A percentile compares a stretch with the other conserved stretches of the same genome.
Conservation (phyloP, 2,888 invertebrate genomes). For the Drosophila hawaiiensis region DNA sequence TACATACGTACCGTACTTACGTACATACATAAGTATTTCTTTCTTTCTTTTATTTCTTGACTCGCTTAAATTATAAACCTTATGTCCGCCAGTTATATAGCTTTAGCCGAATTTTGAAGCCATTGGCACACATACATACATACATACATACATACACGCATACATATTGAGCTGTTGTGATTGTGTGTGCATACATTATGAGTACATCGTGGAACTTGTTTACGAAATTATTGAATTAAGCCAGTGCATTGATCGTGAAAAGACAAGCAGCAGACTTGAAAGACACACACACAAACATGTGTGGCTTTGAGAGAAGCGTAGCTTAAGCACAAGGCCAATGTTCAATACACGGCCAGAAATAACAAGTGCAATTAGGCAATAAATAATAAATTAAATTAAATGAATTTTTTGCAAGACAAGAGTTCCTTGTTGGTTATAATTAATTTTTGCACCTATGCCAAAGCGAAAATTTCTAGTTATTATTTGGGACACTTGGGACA, state of each 20-base stretch:
- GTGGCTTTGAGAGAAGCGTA: not conserved
- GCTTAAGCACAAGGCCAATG: slow-evolving; percentile 35
- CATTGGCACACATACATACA: not conserved
- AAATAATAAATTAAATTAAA: not conserved
- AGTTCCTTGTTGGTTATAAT: not conserved
- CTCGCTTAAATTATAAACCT: slow-evolving; percentile 22
- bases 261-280: slow-evolving; percentile 13
- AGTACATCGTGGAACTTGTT: slow-evolving; percentile 66
- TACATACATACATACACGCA: not conserved
- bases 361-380: not conserved
- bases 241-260: slow-evolving; percentile 50
- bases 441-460: not conserved
- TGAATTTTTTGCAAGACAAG: not conserved
- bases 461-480: not conserved
- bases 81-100: slow-evolving; percentile 37
- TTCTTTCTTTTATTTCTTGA: slow-evolving; percentile 18
- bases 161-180: slow-evolving; percentile 25
- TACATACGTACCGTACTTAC: not conserved
- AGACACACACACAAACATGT: slow-evolving; percentile 15
- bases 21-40: slow-evolving; percentile 7
- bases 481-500: not conserved
- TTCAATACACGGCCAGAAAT: not conserved
- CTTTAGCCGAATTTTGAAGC: slow-evolving; percentile 10
- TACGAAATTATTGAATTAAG: slow-evolving; percentile 65
- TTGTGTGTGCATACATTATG: slow-evolving; percentile 44